Conservation (phyloP, 2,888 invertebrate species). For the Hymenopus coronatus region DNA sequence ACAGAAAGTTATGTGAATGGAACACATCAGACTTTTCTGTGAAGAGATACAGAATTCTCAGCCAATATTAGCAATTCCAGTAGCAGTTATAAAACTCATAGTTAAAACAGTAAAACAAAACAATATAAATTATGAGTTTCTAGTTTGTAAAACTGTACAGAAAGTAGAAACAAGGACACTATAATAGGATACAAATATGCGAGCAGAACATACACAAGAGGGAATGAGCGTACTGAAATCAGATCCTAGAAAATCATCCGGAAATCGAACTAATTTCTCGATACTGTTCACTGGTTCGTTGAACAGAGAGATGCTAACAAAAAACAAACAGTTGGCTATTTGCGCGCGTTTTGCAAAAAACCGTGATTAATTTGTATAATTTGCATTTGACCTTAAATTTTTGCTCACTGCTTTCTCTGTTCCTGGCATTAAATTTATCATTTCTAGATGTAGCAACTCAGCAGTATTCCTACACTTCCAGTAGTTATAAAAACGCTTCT, state of each 20-base stretch:
- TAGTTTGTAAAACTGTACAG: too few species aligned
- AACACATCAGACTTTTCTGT: too few species aligned
- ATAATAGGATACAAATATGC: too few species aligned
- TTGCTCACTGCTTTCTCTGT: neutral
- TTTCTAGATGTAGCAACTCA: neutral
- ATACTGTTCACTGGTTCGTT: neutral
- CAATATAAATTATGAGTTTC: too few species aligned
- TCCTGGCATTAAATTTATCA: neutral
- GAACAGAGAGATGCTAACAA: neutral
- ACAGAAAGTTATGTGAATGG: too few species aligned
- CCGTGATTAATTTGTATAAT: neutral
- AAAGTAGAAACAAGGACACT: too few species aligned
- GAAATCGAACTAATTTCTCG: neutral
- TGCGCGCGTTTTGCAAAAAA: neutral
- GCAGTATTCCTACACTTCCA: neutral
- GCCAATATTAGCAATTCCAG: too few species aligned
- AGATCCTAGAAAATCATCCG: neutral
- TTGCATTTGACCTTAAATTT: neutral
- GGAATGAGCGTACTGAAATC: neutral
- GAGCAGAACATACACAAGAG: too few species aligned
- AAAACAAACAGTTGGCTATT: neutral
- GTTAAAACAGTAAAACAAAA: too few species aligned
- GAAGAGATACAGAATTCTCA: too few species aligned
- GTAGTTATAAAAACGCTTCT: too few species aligned
- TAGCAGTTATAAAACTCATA: too few species aligned